Evolutionary conservation across 2,888 invertebrate species (phyloP).

Genomic region (Pollenia amentaria): DNA sequence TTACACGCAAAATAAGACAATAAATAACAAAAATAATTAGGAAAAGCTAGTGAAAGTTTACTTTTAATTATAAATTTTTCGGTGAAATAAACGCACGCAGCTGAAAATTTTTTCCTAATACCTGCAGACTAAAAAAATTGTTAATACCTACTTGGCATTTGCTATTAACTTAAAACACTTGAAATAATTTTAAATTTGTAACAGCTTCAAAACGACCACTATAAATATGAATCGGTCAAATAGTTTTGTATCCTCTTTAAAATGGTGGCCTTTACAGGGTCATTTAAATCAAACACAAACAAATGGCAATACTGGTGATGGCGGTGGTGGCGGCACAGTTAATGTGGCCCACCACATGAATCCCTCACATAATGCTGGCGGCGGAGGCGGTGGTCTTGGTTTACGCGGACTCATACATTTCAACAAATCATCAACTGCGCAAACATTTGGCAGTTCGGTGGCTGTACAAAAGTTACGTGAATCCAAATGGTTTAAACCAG

Average conservation of each 20-base stretch:
- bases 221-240: conserved; percentile 83
- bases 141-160: neutral
- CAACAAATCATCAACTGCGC: conserved; percentile 75
- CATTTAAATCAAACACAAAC: conserved; percentile 78
- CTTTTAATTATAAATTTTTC: conserved; percentile 14
- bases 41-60: conserved; percentile 70
- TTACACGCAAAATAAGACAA: conserved; percentile 61
- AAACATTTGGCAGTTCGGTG: conserved; percentile 88
- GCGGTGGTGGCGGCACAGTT: conserved; percentile 64
- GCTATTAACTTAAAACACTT: conserved; percentile 22
- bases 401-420: conserved; percentile 84
- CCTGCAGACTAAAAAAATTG: neutral
- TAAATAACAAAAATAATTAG: conserved; percentile 43
- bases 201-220: conserved; percentile 58
- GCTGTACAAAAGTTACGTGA: conserved; percentile 90
- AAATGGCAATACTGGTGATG: conserved; percentile 58
- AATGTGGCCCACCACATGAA: conserved; percentile 74
- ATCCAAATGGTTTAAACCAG: conserved; percentile 90
- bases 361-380: conserved; percentile 63
- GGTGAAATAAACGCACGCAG: conserved; percentile 48
- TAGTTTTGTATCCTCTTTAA: conserved; percentile 83
- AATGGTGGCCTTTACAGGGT: conserved; percentile 84
- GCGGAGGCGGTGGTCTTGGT: conserved; percentile 74
- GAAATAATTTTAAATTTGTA: conserved; percentile 12
- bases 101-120: conserved; percentile 17